Evolutionary conservation across 2,888 invertebrate genomes (phyloP).

Genomic region (Chaetoderma sp.): DNA sequence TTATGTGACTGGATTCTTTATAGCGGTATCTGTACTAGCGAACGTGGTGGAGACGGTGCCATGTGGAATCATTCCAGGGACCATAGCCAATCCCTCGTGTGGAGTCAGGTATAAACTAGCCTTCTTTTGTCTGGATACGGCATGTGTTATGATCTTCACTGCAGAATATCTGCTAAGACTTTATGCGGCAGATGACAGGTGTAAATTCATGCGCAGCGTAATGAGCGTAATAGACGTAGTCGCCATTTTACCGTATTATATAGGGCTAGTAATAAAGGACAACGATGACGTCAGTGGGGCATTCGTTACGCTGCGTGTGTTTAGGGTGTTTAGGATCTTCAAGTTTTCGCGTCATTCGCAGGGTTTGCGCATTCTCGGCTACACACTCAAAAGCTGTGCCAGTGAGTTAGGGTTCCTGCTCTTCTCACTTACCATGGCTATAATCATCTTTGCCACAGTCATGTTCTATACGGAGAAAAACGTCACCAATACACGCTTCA

Average conservation of each 20-base stretch:
- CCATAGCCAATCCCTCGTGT: slow-evolving; percentile 76
- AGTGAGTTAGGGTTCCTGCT: slow-evolving; percentile 99
- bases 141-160: slow-evolving; percentile 99
- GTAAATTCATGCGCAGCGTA: slow-evolving; percentile 96
- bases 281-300: slow-evolving; percentile 99
- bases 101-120: slow-evolving; percentile 93
- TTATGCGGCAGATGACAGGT: slow-evolving; percentile 98
- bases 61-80: slow-evolving; percentile 82
- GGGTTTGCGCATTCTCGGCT: slow-evolving; percentile 97
- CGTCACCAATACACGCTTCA: slow-evolving; percentile 95
- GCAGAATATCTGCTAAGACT: slow-evolving; percentile 93
- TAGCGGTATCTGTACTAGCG: slow-evolving; percentile 99
- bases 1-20: slow-evolving; percentile 99
- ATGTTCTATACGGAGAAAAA: slow-evolving; percentile 99
- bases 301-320: slow-evolving; percentile 98
- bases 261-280: slow-evolving; percentile 96
- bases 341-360: slow-evolving; percentile 99
- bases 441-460: slow-evolving; percentile 99
- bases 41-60: slow-evolving; percentile 99
- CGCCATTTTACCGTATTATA: slow-evolving; percentile 98
- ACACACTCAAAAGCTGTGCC: slow-evolving; percentile 98
- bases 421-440: slow-evolving; percentile 99
- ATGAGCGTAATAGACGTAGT: slow-evolving; percentile 99
- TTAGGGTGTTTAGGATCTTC: slow-evolving; percentile 99
- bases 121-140: slow-evolving; percentile 99